Conservation (phyloP, 2,888 invertebrate species). For the Prionchulus punctatus region DNA sequence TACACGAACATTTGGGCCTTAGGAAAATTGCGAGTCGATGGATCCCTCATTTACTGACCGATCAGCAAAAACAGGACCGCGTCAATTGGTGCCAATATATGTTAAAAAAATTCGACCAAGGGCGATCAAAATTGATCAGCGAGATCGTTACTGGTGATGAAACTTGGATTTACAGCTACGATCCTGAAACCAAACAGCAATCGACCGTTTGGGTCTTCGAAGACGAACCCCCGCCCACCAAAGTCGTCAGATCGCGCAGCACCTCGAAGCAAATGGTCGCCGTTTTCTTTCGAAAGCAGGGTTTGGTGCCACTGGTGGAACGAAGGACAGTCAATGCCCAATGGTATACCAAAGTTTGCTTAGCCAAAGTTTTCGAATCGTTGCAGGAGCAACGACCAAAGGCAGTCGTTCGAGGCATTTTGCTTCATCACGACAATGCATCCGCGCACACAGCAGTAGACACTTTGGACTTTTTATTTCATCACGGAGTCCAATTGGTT, state of each 20-base stretch:
- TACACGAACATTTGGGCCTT: neutral
- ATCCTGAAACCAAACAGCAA: neutral
- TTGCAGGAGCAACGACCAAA: neutral
- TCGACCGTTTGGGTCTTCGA: neutral
- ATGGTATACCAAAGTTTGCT: no score
- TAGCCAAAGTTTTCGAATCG: neutral
- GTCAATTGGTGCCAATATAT: neutral
- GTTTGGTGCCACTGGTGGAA: neutral
- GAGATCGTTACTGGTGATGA: constrained; percentile 1
- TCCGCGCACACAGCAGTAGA: neutral
- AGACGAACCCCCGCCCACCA: neutral
- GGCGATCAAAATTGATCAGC: neutral
- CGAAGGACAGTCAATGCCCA: constrained; percentile 1
- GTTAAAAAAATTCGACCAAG: neutral
- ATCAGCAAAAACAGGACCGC: neutral
- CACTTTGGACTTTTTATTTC: neutral
- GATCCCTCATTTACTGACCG: neutral
- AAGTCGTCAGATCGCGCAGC: neutral
- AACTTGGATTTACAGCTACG: constrained; percentile 1
- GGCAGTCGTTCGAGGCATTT: neutral
- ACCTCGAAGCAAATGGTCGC: neutral
- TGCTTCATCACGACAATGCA: neutral
- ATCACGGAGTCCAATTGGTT: neutral
- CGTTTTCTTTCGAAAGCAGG: neutral
- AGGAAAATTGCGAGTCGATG: neutral